phyloP scores from a whole-genome alignment of 2,888 invertebrate genomes.

The Allacma fusca region DNA sequence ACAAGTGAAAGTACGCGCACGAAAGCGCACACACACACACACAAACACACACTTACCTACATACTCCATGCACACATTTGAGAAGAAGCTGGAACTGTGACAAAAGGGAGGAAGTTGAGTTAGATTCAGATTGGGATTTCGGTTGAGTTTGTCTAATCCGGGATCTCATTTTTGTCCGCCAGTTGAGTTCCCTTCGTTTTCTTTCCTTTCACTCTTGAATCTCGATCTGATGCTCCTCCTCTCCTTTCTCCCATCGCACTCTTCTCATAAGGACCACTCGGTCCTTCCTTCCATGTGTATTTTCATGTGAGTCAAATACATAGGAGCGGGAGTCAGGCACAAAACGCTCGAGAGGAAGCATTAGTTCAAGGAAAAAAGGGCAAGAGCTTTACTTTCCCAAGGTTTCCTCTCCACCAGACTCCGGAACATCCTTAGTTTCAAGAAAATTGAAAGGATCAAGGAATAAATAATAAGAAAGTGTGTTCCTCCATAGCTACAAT shows the following conservation, averaged over 20 bases:
- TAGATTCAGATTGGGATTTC: slow-evolving; percentile 30
- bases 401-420: too few species aligned
- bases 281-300: too few species aligned
- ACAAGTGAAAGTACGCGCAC: background rate
- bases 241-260: background rate
- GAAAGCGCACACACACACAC: background rate
- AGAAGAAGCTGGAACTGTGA: slow-evolving; percentile 27
- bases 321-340: too few species aligned
- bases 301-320: background rate
- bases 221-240: background rate
- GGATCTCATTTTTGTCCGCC: slow-evolving; percentile 34
- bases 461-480: slow-evolving; percentile 40
- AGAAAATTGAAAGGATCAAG: slow-evolving; percentile 43
- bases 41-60: background rate
- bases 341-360: too few species aligned
- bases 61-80: background rate
- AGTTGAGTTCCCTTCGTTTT: slow-evolving; percentile 23
- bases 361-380: too few species aligned
- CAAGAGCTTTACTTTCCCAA: too few species aligned
- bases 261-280: too few species aligned
- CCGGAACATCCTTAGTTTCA: background rate
- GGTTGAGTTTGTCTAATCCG: slow-evolving; percentile 33
- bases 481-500: background rate
- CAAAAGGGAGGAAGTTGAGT: slow-evolving; percentile 36
- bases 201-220: slow-evolving; percentile 20